Evolutionary conservation across 1,140 invertebrate genomes (phyloP), one percentile per base, ranked within the genome.

Genomic region (Heliconius himera): DNA sequence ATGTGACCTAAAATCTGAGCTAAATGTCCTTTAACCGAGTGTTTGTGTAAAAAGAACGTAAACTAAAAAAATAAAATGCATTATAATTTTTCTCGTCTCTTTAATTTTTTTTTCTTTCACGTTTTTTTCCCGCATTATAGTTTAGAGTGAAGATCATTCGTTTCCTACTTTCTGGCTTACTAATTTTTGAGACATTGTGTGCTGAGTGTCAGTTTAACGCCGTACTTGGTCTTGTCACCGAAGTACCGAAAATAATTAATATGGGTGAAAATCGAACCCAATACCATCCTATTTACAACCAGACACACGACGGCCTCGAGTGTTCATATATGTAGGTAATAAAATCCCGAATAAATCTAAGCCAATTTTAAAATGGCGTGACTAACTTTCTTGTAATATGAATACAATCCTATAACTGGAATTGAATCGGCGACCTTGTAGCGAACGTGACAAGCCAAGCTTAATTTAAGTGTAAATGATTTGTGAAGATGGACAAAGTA

Each of bases 401-500:
- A 33, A 51, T 51, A 71, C 41, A 77, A 72, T 73, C 60, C 33
- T 72, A 54, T 33, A n/a, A 13, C 26, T 70, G 51, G 46, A 49
- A 66, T 66, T 77, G 41, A 77, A 77, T 51, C 54, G 16, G 29
- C 41, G 76, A 77, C 76, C 76, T 77, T 77, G 76, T n/a, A 16
- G 9, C 46, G 70, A 73, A 73, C 76, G 49, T 77, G 76, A 77
- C 49, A 38, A 20, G 54, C 71, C 70, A 16, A 72, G 46, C 49
- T 73, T 56, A 77, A 77, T 56, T 54, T 56, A 76, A 41, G 56
- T 66, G 74, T 26, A 8, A 73, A 66, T n/a, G 11, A 29, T 66
- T 26, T 26, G 1, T 26, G 9, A 16, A 66, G 11, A 66, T 5
- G 20, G 60, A 11, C 22, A 16, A 29, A 29, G 60, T 29, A 66